These are phyloP conservation scores for Tineola bisselliella DNA, from an alignment of 2,888 invertebrate species.

Conservation along the genomic window DNA sequence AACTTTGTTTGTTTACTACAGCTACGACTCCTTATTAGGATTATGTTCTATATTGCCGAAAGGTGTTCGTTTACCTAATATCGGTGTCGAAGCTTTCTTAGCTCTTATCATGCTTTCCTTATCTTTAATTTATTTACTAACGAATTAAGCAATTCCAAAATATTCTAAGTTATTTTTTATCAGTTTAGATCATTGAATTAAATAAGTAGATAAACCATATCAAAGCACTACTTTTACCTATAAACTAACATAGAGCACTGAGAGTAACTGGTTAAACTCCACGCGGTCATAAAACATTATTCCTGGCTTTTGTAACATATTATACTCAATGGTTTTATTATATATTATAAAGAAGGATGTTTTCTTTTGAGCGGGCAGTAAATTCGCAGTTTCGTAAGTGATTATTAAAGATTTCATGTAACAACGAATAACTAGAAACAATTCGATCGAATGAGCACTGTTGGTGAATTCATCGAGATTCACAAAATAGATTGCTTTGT, in stretches of 20 bases:
- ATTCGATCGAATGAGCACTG: not conserved
- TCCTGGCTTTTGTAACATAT: no score
- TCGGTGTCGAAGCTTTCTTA: not conserved
- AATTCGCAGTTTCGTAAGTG: not conserved
- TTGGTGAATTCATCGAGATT: not conserved
- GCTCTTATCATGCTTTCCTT: not conserved
- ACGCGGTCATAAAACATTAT: no score
- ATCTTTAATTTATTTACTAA: not conserved
- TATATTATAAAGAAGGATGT: not conserved
- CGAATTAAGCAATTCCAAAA: not conserved
- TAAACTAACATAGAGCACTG: no score
- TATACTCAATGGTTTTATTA: not conserved
- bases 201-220: no score
- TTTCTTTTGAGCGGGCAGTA: not conserved
- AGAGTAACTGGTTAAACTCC: no score
- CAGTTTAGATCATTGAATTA: no score
- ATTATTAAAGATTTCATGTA: not conserved
- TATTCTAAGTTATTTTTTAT: no score
- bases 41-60: constrained; percentile 1
- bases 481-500: not conserved
- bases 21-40: constrained; percentile 7
- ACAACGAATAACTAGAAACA: not conserved
- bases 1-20: not conserved
- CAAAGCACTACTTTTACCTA: no score
- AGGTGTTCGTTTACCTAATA: not conserved